phyloP scores from a whole-genome alignment of 2,888 invertebrate species.

The Drosophila crucigera region DNA sequence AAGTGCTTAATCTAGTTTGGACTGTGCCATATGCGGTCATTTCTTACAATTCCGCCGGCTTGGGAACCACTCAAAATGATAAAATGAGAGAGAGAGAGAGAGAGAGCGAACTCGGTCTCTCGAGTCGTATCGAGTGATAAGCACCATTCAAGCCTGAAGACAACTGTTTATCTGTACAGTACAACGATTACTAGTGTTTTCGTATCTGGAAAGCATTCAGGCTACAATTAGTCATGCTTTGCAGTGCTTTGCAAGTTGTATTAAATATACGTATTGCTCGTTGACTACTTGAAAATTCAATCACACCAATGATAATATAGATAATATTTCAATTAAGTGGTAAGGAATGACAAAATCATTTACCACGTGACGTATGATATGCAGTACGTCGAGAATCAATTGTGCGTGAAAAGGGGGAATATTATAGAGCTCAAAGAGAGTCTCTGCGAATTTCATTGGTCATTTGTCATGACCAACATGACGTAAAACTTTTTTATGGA shows the following conservation, averaged over 20 bases:
- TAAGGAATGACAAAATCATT: constrained; percentile 15
- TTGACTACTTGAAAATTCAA: constrained; percentile 55
- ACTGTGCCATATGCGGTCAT: constrained; percentile 27
- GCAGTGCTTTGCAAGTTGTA: background rate
- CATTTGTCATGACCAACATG: background rate
- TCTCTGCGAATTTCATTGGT: background rate
- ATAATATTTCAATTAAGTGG: constrained; percentile 51
- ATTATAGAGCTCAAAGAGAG: background rate
- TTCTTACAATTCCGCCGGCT: constrained; percentile 12
- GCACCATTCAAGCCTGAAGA: constrained; percentile 34
- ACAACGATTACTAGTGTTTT: constrained; percentile 63
- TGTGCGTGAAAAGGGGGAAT: background rate
- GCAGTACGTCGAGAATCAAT: constrained; percentile 25
- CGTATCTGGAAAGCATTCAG: constrained; percentile 34
- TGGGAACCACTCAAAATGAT: background rate
- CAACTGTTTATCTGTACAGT: constrained; percentile 40
- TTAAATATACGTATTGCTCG: constrained; percentile 26
- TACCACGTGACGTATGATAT: constrained; percentile 35
- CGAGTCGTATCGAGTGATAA: constrained; percentile 24
- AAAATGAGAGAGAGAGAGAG: background rate
- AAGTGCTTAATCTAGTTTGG: constrained; percentile 10
- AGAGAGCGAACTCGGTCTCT: background rate
- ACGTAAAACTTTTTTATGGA: background rate
- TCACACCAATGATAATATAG: constrained; percentile 47
- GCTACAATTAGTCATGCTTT: constrained; percentile 52